phyloP scores from a whole-genome alignment of 2,797 vertebrate genomes.

The Acanthurus lineatus region DNA sequence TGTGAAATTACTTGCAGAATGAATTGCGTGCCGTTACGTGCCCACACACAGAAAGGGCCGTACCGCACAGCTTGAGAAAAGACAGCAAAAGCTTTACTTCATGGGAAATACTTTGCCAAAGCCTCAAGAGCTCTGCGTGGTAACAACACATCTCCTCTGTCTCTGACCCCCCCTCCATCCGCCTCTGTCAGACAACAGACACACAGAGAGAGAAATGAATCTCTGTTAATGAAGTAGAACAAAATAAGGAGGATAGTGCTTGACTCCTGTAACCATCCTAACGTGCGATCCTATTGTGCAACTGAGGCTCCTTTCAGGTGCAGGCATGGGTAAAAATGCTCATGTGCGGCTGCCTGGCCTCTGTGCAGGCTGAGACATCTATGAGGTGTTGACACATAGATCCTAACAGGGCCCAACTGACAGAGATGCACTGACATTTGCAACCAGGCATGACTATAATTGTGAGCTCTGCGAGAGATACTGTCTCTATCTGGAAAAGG shows the following conservation, averaged over 20 bases:
- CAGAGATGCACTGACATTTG: constrained; percentile 77
- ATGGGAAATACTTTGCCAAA: constrained; percentile 60
- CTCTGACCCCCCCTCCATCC: not conserved
- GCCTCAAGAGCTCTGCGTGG: constrained; percentile 41
- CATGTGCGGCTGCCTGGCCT: constrained; percentile 54
- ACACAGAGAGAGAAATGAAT: constrained; percentile 64
- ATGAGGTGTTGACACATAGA: constrained; percentile 79
- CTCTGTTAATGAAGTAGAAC: constrained; percentile 81
- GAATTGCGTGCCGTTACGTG: constrained; percentile 45
- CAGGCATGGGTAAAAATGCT: constrained; percentile 81
- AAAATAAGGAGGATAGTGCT: constrained; percentile 69
- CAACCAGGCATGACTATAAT: constrained; percentile 77
- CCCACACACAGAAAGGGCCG: constrained; percentile 45
- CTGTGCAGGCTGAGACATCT: constrained; percentile 75
- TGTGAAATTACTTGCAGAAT: constrained; percentile 15
- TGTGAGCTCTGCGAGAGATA: constrained; percentile 63
- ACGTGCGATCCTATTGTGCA: constrained; percentile 76
- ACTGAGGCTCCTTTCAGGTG: constrained; percentile 80
- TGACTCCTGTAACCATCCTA: constrained; percentile 48
- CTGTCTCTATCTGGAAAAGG: constrained; percentile 38
- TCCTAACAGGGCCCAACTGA: constrained; percentile 70
- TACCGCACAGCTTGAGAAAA: constrained; percentile 16
- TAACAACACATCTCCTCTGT: constrained; percentile 45
- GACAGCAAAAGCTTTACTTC: constrained; percentile 50
- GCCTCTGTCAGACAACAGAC: constrained; percentile 69